Evolutionary conservation across 2,797 vertebrate genomes (phyloP), one percentile per base, ranked within the genome.

Genomic region (Cyprinella venusta): DNA sequence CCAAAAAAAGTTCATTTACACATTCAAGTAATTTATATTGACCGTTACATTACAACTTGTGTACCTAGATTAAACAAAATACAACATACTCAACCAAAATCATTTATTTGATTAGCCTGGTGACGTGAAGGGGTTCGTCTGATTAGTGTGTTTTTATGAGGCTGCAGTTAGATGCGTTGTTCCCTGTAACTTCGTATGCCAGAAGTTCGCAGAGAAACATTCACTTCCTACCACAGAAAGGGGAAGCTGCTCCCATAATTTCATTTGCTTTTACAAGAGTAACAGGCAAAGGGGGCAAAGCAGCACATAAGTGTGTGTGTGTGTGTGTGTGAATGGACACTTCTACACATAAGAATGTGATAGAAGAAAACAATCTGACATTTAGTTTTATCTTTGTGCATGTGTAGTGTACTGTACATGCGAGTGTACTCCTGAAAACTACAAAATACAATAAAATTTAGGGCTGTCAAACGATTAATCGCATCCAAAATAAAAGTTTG

Each of bases 171-270:
- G 40, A 78, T n/a, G 50, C 67, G 75, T 82, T 83, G 67, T 68
- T 56, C 82, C 72, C 84, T 85, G n/a, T 86, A 78, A 83, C 79
- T 86, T 81, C 40, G 64, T 84, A 82, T 80, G 76, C 69, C 79
- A 75, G 85, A 84, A 87, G 88, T 83, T 84, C 74, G 76, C 76
- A 88, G 64, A 81, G 75, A 80, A 82, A 82, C 82, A 84, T 81
- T 86, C 76, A 87, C 82, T 87, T 88, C 87, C 88, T 86, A 87
- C 88, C 82, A 87, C 88, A 87, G 84, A 88, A 88, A 86, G 84
- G 64, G 84, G 86, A 88, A 88, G 84, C 84, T 84, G 80, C 84
- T 84, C 83, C 81, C 79, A 59, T 84, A 80, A 82, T 79, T 85
- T 82, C 72, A 71, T 71, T 81, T 78, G 59, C 74, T 80, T 83